Evolutionary conservation across 2,888 invertebrate species (phyloP), one percentile per base, ranked within the genome.

Genomic region (Patella pellucida): DNA sequence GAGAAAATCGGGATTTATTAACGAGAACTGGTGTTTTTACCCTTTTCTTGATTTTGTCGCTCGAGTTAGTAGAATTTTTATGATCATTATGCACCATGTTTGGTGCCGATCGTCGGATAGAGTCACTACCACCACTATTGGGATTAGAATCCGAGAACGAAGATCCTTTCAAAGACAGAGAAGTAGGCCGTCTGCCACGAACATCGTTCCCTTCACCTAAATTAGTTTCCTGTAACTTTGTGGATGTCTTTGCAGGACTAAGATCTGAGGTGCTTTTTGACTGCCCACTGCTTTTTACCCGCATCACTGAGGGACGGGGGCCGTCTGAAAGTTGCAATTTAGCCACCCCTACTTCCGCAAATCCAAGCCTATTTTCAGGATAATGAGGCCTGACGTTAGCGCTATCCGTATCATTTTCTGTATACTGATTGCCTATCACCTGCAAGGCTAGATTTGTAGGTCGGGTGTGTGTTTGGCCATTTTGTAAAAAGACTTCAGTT

Each of bases 1-100:
- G 92, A 69, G 96, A 96, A 85, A 97, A 93, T 81, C 97, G 91
- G 2, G 85, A 87, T 54, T 86, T 84, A 51, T 82, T 84, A 31
- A 84, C 78, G 2, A 75, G 77, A 41, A 85, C 76, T 7, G 88
- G 88, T 0, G 87, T 87, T 79, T 88, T 88, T 62, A 85, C 82
- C 14, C 87, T 80, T 9, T 81, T 76, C 72, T 84, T 84, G 16
- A 88, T 87, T 72, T 86, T 87, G 52, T 86, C 85, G 19, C 79
- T 78, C 31, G 81, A 76, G 56, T 83, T 81, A 11, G 77, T 76
- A 31, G 50, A 31, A 9, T 78, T 52, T 16, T 76, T 71, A n/a
- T 54, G 62, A 52, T 68, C 31, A 41, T 56, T 72, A 15, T 73
- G 52, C 3, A 71, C 69, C 50, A 67, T 68, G 71, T 52, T 54